phyloP scores from a whole-genome alignment of 2,113 vertebrate species.

The Bos taurus region ARS-UCD2.0 NC_037334.1:46382001-46382500 shows the following conservation, averaged over 20 bases:
- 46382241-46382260: neutral
- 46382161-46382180: neutral
- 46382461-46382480: neutral
- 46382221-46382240: neutral
- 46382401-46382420: neutral
- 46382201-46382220: neutral
- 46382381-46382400: neutral
- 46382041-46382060: neutral
- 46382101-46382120: neutral
- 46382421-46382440: neutral
- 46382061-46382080: neutral
- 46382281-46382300: neutral
- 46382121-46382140: neutral
- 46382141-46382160: neutral
- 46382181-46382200: neutral
- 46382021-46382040: neutral
- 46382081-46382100: neutral
- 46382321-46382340: neutral
- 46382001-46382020: neutral
- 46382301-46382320: neutral
- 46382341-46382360: neutral
- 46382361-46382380: neutral
- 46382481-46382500: neutral
- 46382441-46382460: neutral
- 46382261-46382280: neutral